Evolutionary conservation across 2,797 vertebrate species (phyloP).

Genomic region (Podarcis siculus): DNA sequence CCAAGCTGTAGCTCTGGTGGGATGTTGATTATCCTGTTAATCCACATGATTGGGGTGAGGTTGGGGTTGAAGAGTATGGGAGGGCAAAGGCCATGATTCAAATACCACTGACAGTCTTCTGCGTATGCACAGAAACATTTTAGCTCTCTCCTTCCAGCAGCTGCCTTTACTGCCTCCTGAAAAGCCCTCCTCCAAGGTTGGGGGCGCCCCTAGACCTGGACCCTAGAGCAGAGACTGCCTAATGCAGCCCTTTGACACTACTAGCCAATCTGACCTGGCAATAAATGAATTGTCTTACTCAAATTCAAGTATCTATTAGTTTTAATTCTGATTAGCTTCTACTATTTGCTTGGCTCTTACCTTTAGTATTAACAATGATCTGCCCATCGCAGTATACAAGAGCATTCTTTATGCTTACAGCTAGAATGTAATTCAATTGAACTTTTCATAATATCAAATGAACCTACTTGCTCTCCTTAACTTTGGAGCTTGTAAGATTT

Average conservation of each 20-base stretch:
- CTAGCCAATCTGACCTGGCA: background rate
- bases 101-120: background rate
- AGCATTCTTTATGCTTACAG: background rate
- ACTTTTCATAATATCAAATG: background rate
- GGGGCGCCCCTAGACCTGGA: background rate
- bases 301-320: background rate
- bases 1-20: background rate
- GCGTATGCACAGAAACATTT: background rate
- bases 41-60: background rate
- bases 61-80: background rate
- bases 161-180: background rate
- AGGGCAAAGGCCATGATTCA: background rate
- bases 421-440: background rate
- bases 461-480: background rate
- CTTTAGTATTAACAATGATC: background rate
- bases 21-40: background rate
- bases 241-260: background rate
- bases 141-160: background rate
- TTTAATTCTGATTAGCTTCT: too few species aligned
- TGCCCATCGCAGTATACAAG: too few species aligned
- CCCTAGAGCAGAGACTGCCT: too few species aligned
- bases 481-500: slow-evolving; percentile 1
- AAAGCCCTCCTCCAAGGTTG: background rate
- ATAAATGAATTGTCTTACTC: background rate
- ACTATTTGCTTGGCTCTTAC: background rate